Base-by-base conservation (phyloP, 2,888 invertebrate genomes). In the Cephus rjabovi region DNA sequence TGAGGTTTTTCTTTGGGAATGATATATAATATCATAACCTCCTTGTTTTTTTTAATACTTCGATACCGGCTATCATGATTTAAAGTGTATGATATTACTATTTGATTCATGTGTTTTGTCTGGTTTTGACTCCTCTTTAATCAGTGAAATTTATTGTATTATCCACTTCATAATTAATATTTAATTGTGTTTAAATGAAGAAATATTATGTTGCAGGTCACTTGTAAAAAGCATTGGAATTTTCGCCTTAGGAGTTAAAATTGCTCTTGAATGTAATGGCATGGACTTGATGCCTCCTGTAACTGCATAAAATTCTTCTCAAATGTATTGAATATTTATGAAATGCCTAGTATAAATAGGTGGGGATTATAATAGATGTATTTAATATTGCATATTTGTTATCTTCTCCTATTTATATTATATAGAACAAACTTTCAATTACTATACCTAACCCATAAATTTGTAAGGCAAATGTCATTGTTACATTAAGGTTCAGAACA, bases 191-290 rank as follows among this genome's bases (percentile, higher is more conserved):
- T 81, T 71, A 73, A 74, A 79, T 86, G 56, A 56, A 56, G 56
- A 6, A 4, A 56, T 23, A 56, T 56, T 56, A 23, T 56, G 23
- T 92, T 93, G 78, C 93, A 97, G 97, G 97, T 95, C 96, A 86
- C 88, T 97, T 70, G 94, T 96, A 75, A 97, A 97, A 92, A 96
- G 96, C 90, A 93, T 96, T 79, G 95, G 95, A n/a, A 92, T 97
- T 86, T 97, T 97, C 90, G 93, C 95, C 82, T 91, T 96, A 79
- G 97, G 97, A 76, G 94, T 97, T 11, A 94, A 95, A 82, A 94
- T 97, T 86, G 97, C 97, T 3, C 94, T 96, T 88, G 96, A 97
- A 90, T 96, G 95, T 87, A 93, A 94, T 75, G 96, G 96, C 79
- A 92, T 96, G 77, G 96, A 96, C 89, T 90, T 96, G 79, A 95